A percentile compares a stretch with the other conserved stretches of the same genome.
Evolutionary conservation across 2,113 vertebrate genomes (phyloP).

Genomic region (Barbus barbus): DNA sequence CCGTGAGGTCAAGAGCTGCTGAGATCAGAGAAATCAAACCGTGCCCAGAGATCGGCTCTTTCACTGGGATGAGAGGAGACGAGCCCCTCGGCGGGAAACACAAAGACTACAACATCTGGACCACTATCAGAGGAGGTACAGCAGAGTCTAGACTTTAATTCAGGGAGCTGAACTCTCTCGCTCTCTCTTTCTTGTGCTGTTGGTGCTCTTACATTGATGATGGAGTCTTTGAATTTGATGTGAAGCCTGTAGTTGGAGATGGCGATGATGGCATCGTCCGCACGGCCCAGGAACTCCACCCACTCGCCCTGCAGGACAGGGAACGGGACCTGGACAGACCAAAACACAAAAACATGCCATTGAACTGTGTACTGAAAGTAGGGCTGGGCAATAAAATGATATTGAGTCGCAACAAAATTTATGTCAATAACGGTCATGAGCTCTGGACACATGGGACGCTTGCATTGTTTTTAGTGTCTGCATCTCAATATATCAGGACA

Average conservation of each 20-base stretch:
- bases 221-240: slow-evolving; percentile 98
- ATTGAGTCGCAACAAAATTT: too few species aligned
- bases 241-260: slow-evolving; percentile 99
- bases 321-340: slow-evolving; percentile 87
- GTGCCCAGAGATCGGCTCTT: not conserved
- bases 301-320: slow-evolving; percentile 95
- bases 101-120: not conserved
- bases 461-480: too few species aligned
- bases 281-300: slow-evolving; percentile 93
- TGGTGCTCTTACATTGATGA: slow-evolving; percentile 88
- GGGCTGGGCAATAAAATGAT: too few species aligned
- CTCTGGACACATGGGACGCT: too few species aligned
- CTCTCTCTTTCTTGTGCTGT: not conserved
- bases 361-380: too few species aligned
- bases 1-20: not conserved
- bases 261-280: slow-evolving; percentile 93
- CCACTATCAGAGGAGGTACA: not conserved
- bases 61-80: not conserved
- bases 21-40: not conserved
- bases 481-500: too few species aligned
- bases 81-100: not conserved
- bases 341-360: not conserved
- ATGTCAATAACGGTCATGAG: too few species aligned
- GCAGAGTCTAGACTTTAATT: not conserved
- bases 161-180: too few species aligned